A percentile compares a stretch with the other conserved stretches of the same genome.
phyloP scores from a whole-genome alignment of 2,888 invertebrate genomes.

The Hirtodrosophila histrioides region DNA sequence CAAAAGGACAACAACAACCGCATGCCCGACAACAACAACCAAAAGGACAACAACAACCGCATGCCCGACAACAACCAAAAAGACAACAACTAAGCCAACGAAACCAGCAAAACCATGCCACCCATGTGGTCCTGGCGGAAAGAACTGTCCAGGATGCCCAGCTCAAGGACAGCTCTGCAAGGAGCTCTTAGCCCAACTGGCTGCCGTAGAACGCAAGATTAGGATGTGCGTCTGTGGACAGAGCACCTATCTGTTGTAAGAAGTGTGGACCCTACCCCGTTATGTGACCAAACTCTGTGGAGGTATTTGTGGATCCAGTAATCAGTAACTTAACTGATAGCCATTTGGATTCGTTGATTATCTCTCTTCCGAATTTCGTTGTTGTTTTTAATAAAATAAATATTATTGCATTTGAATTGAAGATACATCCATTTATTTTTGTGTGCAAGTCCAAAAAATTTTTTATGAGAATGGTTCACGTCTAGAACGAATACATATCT shows the following conservation, averaged over 20 bases:
- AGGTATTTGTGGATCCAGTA: no score
- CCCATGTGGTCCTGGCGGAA: conserved; percentile 31
- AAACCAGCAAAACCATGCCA: no score
- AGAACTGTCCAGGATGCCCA: conserved; percentile 20
- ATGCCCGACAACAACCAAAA: background rate
- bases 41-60: background rate
- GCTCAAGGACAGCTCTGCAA: conserved; percentile 11
- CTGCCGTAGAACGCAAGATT: conserved; percentile 4
- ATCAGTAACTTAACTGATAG: no score
- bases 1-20: no score
- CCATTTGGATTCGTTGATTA: background rate
- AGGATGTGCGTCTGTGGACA: conserved; percentile 36
- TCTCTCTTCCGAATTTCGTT: no score
- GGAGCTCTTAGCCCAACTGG: background rate
- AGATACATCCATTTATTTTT: no score
- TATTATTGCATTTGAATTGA: background rate
- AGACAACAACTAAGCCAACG: background rate
- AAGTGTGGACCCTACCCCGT: no score
- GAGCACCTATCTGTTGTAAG: background rate
- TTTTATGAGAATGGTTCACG: no score
- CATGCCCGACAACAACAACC: no score
- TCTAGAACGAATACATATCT: no score
- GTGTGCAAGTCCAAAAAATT: no score
- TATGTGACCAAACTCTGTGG: background rate
- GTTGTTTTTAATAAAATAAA: background rate